Evolutionary conservation across 2,113 vertebrate genomes (phyloP).

Genomic region (Poecile atricapillus): DNA sequence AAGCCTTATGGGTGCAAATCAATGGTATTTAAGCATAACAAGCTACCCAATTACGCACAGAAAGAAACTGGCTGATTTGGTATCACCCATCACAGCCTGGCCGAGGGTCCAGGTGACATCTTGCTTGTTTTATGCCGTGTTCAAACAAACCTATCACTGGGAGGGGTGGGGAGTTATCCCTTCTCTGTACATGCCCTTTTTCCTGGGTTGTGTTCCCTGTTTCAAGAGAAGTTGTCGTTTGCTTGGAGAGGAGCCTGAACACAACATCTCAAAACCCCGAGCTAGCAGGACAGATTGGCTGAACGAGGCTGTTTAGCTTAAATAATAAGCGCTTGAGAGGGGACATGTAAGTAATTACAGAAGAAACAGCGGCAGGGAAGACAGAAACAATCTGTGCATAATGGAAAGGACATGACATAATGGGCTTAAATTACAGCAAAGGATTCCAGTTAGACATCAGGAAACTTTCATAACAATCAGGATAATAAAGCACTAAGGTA

Average conservation of each 20-base stretch:
- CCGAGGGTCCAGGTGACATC: neutral
- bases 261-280: neutral
- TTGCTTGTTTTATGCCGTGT: neutral
- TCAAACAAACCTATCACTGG: neutral
- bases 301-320: neutral
- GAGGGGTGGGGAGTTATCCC: neutral
- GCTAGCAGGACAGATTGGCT: neutral
- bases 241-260: neutral
- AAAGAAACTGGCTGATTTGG: neutral
- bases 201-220: neutral
- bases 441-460: slow-evolving; percentile 59
- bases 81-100: neutral
- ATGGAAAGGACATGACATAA: slow-evolving; percentile 64
- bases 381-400: slow-evolving; percentile 54
- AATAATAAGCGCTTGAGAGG: neutral
- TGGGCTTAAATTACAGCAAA: slow-evolving; percentile 47
- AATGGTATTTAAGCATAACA: neutral
- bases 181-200: neutral
- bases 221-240: neutral
- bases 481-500: slow-evolving; percentile 55
- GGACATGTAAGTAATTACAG: slow-evolving; percentile 52
- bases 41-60: neutral
- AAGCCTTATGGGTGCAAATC: neutral
- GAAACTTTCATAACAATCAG: slow-evolving; percentile 62
- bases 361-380: slow-evolving; percentile 18